These are phyloP conservation scores for Furcula furcula DNA, from an alignment of 2,888 invertebrate genomes.

Conservation along the genomic window DNA sequence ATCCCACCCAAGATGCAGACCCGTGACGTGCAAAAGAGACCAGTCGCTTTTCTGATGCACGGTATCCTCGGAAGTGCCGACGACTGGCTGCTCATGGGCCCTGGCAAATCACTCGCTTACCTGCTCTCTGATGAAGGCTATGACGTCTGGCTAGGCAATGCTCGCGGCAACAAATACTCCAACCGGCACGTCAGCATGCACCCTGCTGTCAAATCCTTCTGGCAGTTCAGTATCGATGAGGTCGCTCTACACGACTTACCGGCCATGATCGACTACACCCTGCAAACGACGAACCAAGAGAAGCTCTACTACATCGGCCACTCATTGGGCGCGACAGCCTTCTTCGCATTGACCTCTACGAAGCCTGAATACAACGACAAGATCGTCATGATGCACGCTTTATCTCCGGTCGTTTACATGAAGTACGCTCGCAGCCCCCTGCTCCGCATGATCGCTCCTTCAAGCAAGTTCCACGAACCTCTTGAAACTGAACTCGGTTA, in stretches of 20 bases:
- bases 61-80: slow-evolving; percentile 86
- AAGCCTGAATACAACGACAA: slow-evolving; percentile 65
- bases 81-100: slow-evolving; percentile 86
- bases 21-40: slow-evolving; percentile 42
- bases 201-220: slow-evolving; percentile 59
- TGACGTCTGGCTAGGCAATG: slow-evolving; percentile 75
- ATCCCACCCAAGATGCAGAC: slow-evolving; percentile 51
- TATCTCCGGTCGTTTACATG: slow-evolving; percentile 74
- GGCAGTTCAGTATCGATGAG: slow-evolving; percentile 71
- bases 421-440: slow-evolving; percentile 63
- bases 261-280: slow-evolving; percentile 66
- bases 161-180: slow-evolving; percentile 67
- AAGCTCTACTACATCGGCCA: slow-evolving; percentile 67
- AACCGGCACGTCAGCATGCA: slow-evolving; percentile 59
- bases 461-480: slow-evolving; percentile 45
- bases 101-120: slow-evolving; percentile 72
- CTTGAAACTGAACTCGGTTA: slow-evolving; percentile 47
- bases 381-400: slow-evolving; percentile 61
- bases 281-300: slow-evolving; percentile 49
- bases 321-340: slow-evolving; percentile 57
- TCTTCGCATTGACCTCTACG: slow-evolving; percentile 58
- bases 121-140: slow-evolving; percentile 61
- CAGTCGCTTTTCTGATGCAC: slow-evolving; percentile 81
- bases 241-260: slow-evolving; percentile 68
- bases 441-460: slow-evolving; percentile 63